Evolutionary conservation across 2,888 invertebrate species (phyloP).

Genomic region (Andrena hattorfiana): DNA sequence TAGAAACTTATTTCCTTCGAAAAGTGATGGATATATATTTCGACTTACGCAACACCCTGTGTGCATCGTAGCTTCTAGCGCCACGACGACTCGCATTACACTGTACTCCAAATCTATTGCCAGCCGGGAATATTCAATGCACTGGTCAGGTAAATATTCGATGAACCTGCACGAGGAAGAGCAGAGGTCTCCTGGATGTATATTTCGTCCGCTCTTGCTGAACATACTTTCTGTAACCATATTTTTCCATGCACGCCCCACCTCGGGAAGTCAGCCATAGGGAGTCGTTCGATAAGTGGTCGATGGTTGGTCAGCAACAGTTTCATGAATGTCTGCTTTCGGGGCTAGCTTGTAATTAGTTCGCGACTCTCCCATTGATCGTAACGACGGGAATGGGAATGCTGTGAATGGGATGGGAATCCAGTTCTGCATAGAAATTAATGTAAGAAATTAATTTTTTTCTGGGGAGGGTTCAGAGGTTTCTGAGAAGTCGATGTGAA

Average conservation of each 20-base stretch:
- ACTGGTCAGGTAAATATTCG: slow-evolving; percentile 81
- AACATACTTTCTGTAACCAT: slow-evolving; percentile 21
- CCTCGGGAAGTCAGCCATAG: slow-evolving; percentile 10
- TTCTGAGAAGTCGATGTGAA: no score
- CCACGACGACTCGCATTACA: slow-evolving; percentile 71
- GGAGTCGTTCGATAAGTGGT: slow-evolving; percentile 15
- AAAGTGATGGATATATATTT: not conserved
- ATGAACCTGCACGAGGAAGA: slow-evolving; percentile 73
- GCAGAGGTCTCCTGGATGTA: slow-evolving; percentile 29
- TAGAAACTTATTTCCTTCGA: not conserved
- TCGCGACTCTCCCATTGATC: not conserved
- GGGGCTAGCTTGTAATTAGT: slow-evolving; percentile 8
- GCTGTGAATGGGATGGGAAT: not conserved
- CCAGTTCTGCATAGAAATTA: no score
- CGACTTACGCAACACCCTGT: slow-evolving; percentile 31
- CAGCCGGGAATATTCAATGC: slow-evolving; percentile 80
- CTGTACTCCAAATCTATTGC: slow-evolving; percentile 78
- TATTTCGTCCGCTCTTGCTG: slow-evolving; percentile 19
- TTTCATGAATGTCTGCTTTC: not conserved
- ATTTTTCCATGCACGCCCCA: slow-evolving; percentile 26
- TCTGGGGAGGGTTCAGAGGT: no score
- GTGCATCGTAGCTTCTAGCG: slow-evolving; percentile 11
- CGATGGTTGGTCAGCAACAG: not conserved
- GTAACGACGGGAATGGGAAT: not conserved
- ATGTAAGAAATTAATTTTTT: no score